Conservation (phyloP, 2,797 vertebrate species). For the Phyllotis vaccarum region DNA sequence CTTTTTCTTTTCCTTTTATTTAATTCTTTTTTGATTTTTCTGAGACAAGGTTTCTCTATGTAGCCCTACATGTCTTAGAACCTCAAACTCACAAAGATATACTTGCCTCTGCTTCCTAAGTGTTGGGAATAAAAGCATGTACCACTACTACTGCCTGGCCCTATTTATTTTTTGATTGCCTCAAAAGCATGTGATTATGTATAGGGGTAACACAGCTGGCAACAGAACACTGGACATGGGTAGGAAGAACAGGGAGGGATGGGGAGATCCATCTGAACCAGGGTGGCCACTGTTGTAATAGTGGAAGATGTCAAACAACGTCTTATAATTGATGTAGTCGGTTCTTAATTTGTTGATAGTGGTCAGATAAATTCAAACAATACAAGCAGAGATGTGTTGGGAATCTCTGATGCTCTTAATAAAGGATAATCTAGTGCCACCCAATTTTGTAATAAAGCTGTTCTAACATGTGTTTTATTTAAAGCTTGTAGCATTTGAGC, state of each 20-base stretch:
- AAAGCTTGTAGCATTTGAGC: not conserved
- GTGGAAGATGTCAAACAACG: not conserved
- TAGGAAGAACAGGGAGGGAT: not conserved
- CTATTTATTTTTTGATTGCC: not conserved
- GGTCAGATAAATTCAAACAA: not conserved
- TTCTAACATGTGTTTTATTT: not conserved
- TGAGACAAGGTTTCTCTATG: not conserved
- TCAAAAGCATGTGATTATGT: not conserved
- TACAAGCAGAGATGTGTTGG: too few relatives aligned
- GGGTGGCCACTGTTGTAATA: not conserved
- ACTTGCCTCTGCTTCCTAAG: not conserved
- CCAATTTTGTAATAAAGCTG: not conserved
- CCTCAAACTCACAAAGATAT: not conserved
- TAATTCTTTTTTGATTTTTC: not conserved
- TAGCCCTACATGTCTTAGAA: not conserved
- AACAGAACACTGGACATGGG: not conserved
- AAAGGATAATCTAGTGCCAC: not conserved
- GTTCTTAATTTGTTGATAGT: not conserved
- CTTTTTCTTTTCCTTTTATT: not conserved
- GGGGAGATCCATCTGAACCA: not conserved
- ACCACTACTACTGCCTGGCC: not conserved
- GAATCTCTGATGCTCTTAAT: not conserved
- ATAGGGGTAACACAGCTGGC: not conserved
- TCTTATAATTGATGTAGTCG: not conserved
- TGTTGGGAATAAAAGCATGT: not conserved